Evolutionary conservation across 2,888 invertebrate species (phyloP).

Genomic region (Lycophotia porphyrea): DNA sequence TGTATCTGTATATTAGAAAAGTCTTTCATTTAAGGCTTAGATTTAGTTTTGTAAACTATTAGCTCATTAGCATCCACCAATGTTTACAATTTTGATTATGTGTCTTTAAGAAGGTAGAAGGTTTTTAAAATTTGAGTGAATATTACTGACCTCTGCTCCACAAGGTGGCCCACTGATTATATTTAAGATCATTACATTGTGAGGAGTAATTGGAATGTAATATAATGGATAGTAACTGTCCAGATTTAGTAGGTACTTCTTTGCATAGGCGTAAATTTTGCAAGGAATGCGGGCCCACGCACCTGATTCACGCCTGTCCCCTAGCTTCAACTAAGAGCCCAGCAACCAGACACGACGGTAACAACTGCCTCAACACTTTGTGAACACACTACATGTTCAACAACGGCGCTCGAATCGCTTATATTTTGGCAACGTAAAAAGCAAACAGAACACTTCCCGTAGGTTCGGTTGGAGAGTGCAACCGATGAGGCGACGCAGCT

Average conservation of each 20-base stretch:
- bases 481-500: slow-evolving; percentile 79
- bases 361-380: slow-evolving; percentile 22
- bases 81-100: slow-evolving; percentile 5
- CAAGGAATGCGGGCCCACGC: slow-evolving; percentile 64
- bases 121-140: slow-evolving; percentile 20
- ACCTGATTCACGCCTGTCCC: slow-evolving; percentile 48
- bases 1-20: neutral
- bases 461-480: slow-evolving; percentile 47
- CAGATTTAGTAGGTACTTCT: slow-evolving; percentile 38
- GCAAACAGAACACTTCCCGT: slow-evolving; percentile 51
- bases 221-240: slow-evolving; percentile 42
- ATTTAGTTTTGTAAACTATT: neutral
- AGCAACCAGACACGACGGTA: slow-evolving; percentile 5
- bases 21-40: neutral
- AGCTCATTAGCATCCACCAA: neutral
- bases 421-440: slow-evolving; percentile 47
- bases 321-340: slow-evolving; percentile 50
- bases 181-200: slow-evolving; percentile 39
- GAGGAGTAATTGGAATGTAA: slow-evolving; percentile 20
- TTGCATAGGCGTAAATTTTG: slow-evolving; percentile 65
- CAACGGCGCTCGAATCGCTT: slow-evolving; percentile 17
- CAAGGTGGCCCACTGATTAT: slow-evolving; percentile 26
- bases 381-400: slow-evolving; percentile 10
- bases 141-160: slow-evolving; percentile 15
- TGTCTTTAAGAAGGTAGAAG: slow-evolving; percentile 53